Evolutionary conservation across 2,113 vertebrate species (phyloP), one percentile per base, ranked within the genome.

Genomic region (Butorides virescens): DNA sequence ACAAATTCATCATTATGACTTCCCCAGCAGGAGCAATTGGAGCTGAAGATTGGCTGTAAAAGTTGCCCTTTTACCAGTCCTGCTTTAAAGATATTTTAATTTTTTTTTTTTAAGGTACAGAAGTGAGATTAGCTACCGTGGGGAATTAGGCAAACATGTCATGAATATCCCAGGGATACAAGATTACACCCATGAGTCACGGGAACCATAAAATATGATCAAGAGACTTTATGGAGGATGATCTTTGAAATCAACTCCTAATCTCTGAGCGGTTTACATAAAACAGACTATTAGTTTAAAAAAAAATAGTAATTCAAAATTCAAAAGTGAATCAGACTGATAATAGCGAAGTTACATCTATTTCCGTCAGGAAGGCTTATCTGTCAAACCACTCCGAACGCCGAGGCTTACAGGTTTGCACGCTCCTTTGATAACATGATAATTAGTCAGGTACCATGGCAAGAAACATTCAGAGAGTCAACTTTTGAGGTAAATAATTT

Each of bases 1-100:
- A 97, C 95, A 97, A 93, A 95, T 96, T 94, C 96, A 95, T 96
- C 92, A 97, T 96, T 95, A 94, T 90, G 88, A 96, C 84, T 97
- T 96, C 94, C 95, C 79, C 96, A 96, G 97, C 94, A 97, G 96
- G 97, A 96, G 86, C 90, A 93, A 96, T 61, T 94, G 94, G 96
- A 95, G 92, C 53, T 84, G 53, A 90, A 94, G 94, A 94, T 78
- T 76, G 85, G 74, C 82, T 76, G 78, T 82, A 87, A 65, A 93
- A 95, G 88, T 96, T 95, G 88, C 84, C 68, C 96, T 91, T 94
- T 88, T 87, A 93, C 83, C 90, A 96, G 95, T 55, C n/a, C 44
- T 50, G 74, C 79, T 96, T 95, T 96, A 95, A 95, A 95, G 67
- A 71, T 79, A 85, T 72, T 93, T 82, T 52, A 79, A 68, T 76